phyloP scores from a whole-genome alignment of 2,797 vertebrate genomes.

The Remorina albescens region DNA sequence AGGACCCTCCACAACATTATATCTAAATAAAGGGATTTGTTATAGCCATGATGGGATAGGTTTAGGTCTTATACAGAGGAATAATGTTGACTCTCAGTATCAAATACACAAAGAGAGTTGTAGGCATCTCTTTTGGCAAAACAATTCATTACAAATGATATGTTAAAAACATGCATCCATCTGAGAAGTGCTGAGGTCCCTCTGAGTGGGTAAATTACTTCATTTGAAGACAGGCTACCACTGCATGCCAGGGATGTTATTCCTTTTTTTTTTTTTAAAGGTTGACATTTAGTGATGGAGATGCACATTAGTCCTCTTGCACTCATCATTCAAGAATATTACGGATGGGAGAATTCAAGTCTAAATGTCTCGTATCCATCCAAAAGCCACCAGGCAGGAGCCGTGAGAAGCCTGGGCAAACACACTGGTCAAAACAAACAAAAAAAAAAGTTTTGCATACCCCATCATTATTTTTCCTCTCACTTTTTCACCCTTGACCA shows the following conservation, averaged over 20 bases:
- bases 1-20: conserved; percentile 44
- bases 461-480: conserved; percentile 36
- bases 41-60: conserved; percentile 15
- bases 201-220: conserved; percentile 52
- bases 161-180: conserved; percentile 52
- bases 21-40: conserved; percentile 51
- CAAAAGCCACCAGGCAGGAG: conserved; percentile 9
- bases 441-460: conserved; percentile 2
- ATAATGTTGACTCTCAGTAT: not conserved
- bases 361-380: conserved; percentile 2
- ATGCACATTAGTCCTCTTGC: not conserved
- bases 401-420: not conserved
- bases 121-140: conserved; percentile 34
- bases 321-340: not conserved
- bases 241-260: conserved; percentile 15
- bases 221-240: conserved; percentile 36
- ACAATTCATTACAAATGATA: conserved; percentile 44
- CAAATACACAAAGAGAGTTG: not conserved
- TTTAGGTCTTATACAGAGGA: not conserved
- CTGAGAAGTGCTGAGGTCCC: conserved; percentile 49
- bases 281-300: conserved; percentile 30
- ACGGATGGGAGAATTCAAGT: conserved; percentile 1
- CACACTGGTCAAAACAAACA: not conserved
- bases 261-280: conserved; percentile 9
- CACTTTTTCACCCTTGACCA: not conserved